phyloP scores from a whole-genome alignment of 1,140 invertebrate species.

The Drosophila mojavensis region DNA sequence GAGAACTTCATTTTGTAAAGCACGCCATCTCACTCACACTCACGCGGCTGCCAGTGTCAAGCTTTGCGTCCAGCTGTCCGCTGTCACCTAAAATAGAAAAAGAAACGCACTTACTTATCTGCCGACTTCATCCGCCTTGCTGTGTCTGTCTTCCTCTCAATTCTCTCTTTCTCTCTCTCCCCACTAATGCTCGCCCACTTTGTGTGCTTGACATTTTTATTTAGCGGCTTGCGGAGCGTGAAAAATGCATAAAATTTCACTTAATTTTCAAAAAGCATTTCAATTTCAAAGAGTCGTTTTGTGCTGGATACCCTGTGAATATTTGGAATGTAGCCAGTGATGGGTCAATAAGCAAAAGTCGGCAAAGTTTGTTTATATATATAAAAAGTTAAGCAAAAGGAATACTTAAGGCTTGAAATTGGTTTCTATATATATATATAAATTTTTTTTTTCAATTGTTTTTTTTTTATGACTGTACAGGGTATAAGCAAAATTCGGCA shows the following conservation, averaged over 20 bases:
- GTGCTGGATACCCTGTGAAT: not conserved
- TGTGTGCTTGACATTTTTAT: constrained; percentile 82
- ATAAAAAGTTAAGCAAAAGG: too few relatives aligned
- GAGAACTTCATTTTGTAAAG: constrained; percentile 45
- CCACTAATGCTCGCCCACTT: constrained; percentile 34
- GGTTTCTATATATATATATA: too few relatives aligned
- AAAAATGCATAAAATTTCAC: constrained; percentile 84
- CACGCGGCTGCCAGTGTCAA: constrained; percentile 1
- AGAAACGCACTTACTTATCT: constrained; percentile 67
- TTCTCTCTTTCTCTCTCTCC: not conserved
- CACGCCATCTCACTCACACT: constrained; percentile 8
- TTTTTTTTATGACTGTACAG: too few relatives aligned
- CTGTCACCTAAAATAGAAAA: constrained; percentile 55
- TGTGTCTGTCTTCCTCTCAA: not conserved
- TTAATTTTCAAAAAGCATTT: constrained; percentile 73
- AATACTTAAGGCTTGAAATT: too few relatives aligned
- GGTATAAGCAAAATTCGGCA: too few relatives aligned
- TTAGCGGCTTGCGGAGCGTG: constrained; percentile 76
- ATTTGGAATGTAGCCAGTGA: not conserved
- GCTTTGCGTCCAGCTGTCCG: constrained; percentile 58
- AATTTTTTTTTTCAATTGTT: too few relatives aligned
- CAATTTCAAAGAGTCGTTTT: constrained; percentile 53
- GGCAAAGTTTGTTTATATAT: too few relatives aligned
- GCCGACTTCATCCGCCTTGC: constrained; percentile 54
- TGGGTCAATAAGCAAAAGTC: too few relatives aligned